Conservation (phyloP, 92 coral and sea anemone species). For the Parazoanthus darwini region DNA sequence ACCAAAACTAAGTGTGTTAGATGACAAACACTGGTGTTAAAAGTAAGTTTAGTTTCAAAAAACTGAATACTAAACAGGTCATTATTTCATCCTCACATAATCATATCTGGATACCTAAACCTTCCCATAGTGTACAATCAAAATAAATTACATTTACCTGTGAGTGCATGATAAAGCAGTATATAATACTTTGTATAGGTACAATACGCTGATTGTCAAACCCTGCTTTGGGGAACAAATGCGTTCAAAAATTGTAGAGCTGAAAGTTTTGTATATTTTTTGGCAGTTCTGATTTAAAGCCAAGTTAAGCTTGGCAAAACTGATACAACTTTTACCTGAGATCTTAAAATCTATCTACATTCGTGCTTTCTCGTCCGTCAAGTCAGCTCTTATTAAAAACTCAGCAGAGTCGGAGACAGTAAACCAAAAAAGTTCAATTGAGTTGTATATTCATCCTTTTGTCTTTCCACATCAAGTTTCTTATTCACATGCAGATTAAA, state of each 20-base stretch:
- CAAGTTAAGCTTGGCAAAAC: conserved; percentile 17
- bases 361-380: neutral
- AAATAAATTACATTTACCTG: conserved; percentile 34
- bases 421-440: neutral
- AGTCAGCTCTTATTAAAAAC: conserved; percentile 6
- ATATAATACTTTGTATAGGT: neutral
- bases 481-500: conserved; percentile 31
- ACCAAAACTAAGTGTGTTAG: conserved; percentile 6
- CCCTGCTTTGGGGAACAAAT: neutral
- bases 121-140: conserved; percentile 10
- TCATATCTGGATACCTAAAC: neutral
- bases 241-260: neutral
- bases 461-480: conserved; percentile 14
- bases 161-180: conserved; percentile 18
- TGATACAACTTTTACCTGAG: neutral
- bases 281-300: conserved; percentile 4
- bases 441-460: conserved; percentile 29
- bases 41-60: conserved; percentile 13
- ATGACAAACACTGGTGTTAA: neutral
- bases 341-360: neutral
- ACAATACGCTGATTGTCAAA: conserved; percentile 7
- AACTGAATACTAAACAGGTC: conserved; percentile 19
- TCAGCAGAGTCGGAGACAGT: neutral
- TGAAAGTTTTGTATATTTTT: conserved; percentile 21
- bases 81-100: conserved; percentile 3